phyloP scores from a whole-genome alignment of 2,113 vertebrate species.

The Callospermophilus lateralis region DNA sequence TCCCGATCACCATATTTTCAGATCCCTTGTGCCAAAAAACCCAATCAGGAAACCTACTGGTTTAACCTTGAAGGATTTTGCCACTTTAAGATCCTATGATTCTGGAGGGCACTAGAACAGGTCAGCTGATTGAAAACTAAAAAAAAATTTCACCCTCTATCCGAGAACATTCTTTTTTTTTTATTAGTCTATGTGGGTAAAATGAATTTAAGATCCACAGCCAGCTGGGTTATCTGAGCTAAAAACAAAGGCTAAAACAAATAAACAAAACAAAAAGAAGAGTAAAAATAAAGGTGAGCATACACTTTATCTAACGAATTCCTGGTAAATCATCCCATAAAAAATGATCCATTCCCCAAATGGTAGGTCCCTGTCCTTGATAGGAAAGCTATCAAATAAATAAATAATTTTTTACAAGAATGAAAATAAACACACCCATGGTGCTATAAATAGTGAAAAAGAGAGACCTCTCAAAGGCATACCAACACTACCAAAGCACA shows the following conservation, averaged over 20 bases:
- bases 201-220: background rate
- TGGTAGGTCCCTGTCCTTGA: background rate
- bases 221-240: background rate
- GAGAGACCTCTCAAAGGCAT: background rate
- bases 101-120: background rate
- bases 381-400: background rate
- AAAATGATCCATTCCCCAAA: background rate
- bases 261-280: background rate
- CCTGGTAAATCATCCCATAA: background rate
- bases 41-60: background rate
- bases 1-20: background rate
- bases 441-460: constrained; percentile 41
- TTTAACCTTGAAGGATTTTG: background rate
- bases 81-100: background rate
- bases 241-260: constrained; percentile 39
- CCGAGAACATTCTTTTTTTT: background rate
- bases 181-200: background rate
- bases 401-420: constrained; percentile 57
- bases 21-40: background rate
- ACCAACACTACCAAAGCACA: background rate
- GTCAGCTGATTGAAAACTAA: background rate
- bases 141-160: background rate
- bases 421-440: constrained; percentile 57
- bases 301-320: background rate
- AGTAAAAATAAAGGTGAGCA: background rate